Percentiles rank a stretch among this genome's conserved stretches.
Evolutionary conservation across 2,888 invertebrate species (phyloP).

Genomic region (Lochmaea crataegi): DNA sequence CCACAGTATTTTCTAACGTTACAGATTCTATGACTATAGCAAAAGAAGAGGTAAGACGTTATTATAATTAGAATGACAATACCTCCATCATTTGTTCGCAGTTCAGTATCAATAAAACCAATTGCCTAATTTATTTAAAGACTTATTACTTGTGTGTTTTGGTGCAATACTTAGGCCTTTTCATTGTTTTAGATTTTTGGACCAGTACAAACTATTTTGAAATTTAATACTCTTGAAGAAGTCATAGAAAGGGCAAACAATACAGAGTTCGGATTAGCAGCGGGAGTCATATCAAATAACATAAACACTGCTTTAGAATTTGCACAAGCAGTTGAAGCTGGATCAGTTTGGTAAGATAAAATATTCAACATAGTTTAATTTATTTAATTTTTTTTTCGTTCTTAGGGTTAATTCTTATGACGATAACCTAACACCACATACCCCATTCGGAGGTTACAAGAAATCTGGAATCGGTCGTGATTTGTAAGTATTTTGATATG

Average conservation of each 20-base stretch:
- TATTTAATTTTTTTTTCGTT: no score
- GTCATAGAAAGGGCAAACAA: conserved; percentile 85
- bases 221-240: conserved; percentile 83
- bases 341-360: no score
- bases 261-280: conserved; percentile 84
- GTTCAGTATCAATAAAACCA: no score
- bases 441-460: conserved; percentile 91
- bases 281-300: conserved; percentile 78
- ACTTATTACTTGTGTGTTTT: no score
- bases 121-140: no score
- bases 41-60: conserved; percentile 73
- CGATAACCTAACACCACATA: conserved; percentile 76
- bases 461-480: conserved; percentile 89
- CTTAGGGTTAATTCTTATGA: conserved; percentile 58
- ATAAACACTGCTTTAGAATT: no score
- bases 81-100: no score
- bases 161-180: no score
- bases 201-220: conserved; percentile 87
- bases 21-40: conserved; percentile 82
- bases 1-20: conserved; percentile 84
- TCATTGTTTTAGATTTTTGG: conserved; percentile 80
- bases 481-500: conserved; percentile 65
- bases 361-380: no score
- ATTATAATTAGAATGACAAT: conserved; percentile 22
- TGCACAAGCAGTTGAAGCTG: no score